phyloP scores from a whole-genome alignment of 2,888 invertebrate genomes.

The Philereme vetulata region DNA sequence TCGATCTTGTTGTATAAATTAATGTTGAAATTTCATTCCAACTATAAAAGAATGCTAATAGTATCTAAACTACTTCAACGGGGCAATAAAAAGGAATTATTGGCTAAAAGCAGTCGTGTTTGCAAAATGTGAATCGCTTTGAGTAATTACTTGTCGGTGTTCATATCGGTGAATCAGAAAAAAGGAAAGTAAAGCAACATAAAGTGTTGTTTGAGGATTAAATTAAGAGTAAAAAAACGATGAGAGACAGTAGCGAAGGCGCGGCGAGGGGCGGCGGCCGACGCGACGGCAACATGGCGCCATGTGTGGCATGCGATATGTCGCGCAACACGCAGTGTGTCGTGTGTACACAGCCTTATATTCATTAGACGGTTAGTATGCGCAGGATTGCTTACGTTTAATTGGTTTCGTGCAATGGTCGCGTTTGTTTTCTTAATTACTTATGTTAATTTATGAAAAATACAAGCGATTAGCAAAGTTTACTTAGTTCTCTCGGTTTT shows the following conservation, averaged over 20 bases:
- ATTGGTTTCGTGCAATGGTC: conserved; percentile 16
- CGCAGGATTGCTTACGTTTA: conserved; percentile 22
- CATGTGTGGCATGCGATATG: conserved; percentile 48
- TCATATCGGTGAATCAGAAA: conserved; percentile 58
- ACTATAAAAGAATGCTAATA: conserved; percentile 31
- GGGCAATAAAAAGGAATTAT: conserved; percentile 40
- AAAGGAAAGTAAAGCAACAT: conserved; percentile 60
- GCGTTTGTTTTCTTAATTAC: conserved; percentile 6
- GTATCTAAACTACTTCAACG: conserved; percentile 27
- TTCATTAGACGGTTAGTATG: conserved; percentile 31
- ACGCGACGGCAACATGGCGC: conserved; percentile 11
- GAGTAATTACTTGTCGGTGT: conserved; percentile 66
- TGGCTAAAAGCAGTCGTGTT: conserved; percentile 41
- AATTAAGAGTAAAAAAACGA: conserved; percentile 59
- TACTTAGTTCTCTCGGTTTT: background rate
- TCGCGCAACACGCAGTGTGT: conserved; percentile 29
- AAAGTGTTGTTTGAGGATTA: conserved; percentile 52
- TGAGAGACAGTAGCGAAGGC: conserved; percentile 60
- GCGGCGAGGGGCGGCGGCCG: conserved; percentile 20
- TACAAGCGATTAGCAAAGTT: background rate
- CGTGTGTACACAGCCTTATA: conserved; percentile 33
- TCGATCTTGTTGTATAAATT: conserved; percentile 20
- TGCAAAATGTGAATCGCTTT: conserved; percentile 52
- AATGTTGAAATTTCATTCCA: conserved; percentile 24
- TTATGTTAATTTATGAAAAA: conserved; percentile 4